phyloP scores from a whole-genome alignment of 2,888 invertebrate genomes.

The Syritta pipiens region DNA sequence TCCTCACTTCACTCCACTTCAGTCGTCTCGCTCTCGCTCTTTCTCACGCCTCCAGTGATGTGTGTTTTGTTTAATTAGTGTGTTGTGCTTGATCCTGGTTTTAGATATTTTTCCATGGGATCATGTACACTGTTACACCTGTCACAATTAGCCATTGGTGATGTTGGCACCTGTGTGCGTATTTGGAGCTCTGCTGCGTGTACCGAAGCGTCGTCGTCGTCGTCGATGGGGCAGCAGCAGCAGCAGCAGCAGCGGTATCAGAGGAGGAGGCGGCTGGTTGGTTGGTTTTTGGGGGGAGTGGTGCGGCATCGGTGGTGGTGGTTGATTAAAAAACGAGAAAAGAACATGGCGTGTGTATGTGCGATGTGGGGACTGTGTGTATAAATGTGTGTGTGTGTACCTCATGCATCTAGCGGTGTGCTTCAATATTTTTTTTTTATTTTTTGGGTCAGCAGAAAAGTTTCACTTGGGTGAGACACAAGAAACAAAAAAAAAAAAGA shows the following conservation, averaged over 20 bases:
- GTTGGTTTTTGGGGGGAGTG: too few species aligned
- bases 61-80: conserved; percentile 64
- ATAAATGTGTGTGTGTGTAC: too few species aligned
- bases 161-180: conserved; percentile 62
- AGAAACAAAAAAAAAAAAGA: not conserved
- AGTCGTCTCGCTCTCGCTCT: not conserved
- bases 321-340: conserved; percentile 31
- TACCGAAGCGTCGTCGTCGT: too few species aligned
- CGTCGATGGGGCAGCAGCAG: too few species aligned
- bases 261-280: conserved; percentile 47
- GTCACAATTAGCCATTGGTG: conserved; percentile 71
- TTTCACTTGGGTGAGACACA: conserved; percentile 38
- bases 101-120: conserved; percentile 64
- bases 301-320: too few species aligned
- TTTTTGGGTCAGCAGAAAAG: conserved; percentile 67
- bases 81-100: conserved; percentile 65
- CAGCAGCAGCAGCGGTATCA: not conserved
- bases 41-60: conserved; percentile 6
- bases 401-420: conserved; percentile 50
- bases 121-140: conserved; percentile 61
- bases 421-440: not conserved
- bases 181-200: conserved; percentile 36
- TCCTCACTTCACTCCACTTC: not conserved
- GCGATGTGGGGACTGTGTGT: not conserved
- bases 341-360: conserved; percentile 60